phyloP scores from a whole-genome alignment of 2,888 invertebrate species.

The Crematogaster levior region DNA sequence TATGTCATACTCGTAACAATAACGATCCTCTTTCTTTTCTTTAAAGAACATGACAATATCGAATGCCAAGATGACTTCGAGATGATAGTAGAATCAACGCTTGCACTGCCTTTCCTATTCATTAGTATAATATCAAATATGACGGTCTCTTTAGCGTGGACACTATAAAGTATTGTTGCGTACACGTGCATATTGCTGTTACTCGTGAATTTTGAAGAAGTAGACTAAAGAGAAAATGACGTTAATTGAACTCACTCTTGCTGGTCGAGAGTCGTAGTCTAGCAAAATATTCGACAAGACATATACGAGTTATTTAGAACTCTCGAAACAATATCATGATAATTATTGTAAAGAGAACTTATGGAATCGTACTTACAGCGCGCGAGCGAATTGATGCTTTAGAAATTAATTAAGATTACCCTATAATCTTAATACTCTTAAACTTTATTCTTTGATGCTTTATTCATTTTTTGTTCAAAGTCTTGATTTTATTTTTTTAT shows the following conservation, averaged over 20 bases:
- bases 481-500: not conserved
- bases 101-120: constrained; percentile 81
- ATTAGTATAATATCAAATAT: constrained; percentile 70
- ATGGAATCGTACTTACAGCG: constrained; percentile 29
- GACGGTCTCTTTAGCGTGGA: constrained; percentile 71
- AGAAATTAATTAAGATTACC: not conserved
- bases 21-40: not conserved
- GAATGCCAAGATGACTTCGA: constrained; percentile 46
- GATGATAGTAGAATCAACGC: constrained; percentile 76
- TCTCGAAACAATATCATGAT: constrained; percentile 12
- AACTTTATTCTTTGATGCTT: too few relatives aligned
- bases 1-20: not conserved
- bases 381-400: not conserved
- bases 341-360: constrained; percentile 46
- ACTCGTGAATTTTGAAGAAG: constrained; percentile 23
- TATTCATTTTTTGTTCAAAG: not conserved
- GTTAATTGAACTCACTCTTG: constrained; percentile 75
- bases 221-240: constrained; percentile 33
- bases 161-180: constrained; percentile 62
- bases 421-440: too few relatives aligned
- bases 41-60: not conserved
- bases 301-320: constrained; percentile 51
- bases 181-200: constrained; percentile 60
- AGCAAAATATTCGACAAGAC: constrained; percentile 51
- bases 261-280: constrained; percentile 78